A percentile compares a stretch with the other conserved stretches of the same genome.
Conservation (phyloP, 2,888 invertebrate species). For the Dendrolimus pini region DNA sequence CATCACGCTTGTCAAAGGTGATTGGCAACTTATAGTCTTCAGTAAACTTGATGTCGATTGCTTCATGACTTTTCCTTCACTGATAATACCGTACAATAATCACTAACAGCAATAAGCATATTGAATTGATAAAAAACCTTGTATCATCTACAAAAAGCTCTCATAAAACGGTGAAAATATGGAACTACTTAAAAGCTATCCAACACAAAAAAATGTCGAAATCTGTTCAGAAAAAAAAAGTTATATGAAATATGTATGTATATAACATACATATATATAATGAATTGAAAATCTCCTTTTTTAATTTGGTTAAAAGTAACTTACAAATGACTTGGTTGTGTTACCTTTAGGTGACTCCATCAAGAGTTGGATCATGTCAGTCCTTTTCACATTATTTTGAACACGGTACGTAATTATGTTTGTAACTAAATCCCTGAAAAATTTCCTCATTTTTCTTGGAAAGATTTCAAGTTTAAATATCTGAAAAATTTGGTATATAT, state of each 20-base stretch:
- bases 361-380: slow-evolving; percentile 71
- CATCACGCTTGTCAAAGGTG: too few relatives aligned
- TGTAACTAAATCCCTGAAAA: slow-evolving; percentile 29
- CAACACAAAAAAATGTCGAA: too few relatives aligned
- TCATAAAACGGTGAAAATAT: too few relatives aligned
- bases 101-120: too few relatives aligned
- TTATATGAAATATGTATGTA: background rate
- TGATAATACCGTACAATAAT: too few relatives aligned
- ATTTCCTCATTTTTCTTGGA: slow-evolving; percentile 14
- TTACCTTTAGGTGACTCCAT: slow-evolving; percentile 49
- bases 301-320: background rate
- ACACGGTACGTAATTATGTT: slow-evolving; percentile 49
- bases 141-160: too few relatives aligned
- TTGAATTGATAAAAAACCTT: too few relatives aligned
- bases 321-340: background rate
- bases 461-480: slow-evolving; percentile 1
- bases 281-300: background rate
- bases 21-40: too few relatives aligned
- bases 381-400: slow-evolving; percentile 53
- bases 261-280: background rate
- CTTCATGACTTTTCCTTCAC: too few relatives aligned
- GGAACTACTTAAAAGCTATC: too few relatives aligned
- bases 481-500: background rate
- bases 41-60: too few relatives aligned
- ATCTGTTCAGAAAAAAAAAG: too few relatives aligned